Evolutionary conservation across 2,888 invertebrate genomes (phyloP), one percentile per base, ranked within the genome.

Genomic region (Euphydryas editha): DNA sequence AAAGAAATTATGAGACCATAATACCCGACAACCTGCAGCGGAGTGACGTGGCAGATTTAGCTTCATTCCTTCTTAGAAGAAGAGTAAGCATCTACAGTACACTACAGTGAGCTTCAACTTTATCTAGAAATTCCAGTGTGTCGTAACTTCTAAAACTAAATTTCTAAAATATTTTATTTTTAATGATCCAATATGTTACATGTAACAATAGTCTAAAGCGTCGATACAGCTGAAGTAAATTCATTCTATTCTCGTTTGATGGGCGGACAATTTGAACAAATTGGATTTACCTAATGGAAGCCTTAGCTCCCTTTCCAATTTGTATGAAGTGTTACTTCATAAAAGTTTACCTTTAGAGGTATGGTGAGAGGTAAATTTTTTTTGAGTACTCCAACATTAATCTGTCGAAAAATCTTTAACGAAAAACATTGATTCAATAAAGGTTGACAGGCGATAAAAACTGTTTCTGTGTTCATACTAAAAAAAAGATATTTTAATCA

Each of bases 231-330:
- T 61, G 18, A 70, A 72, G 68, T 70, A 70, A 73, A 74, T 72
- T 73, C 70, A 72, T 73, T 67, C 69, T 62, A 68, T 68, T 69
- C 67, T 62, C 69, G 65, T 67, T 59, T 71, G 73, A 73, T 70
- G 70, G 69, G 59, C 60, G 72, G 69, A 75, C 72, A 72, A 73
- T 74, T 76, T 70, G 67, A 51, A 68, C 71, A 75, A 78, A 76
- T 75, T 76, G 75, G 73, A 74, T 75, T 76, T 72, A 72, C 72
- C 69, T 75, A 76, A 75, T 75, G 69, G 72, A 73, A 69, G 65
- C 71, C 73, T 72, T 69, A 69, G 69, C 67, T 69, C 70, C 65
- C 68, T 69, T 70, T 72, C 69, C 73, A 73, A 73, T 73, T 74
- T 70, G 73, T 71, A 69, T 72, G 70, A 70, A 72, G 69, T 71